These are phyloP conservation scores for Hirtodrosophila confusa DNA, from an alignment of 2,888 invertebrate species.

Conservation along the genomic window DNA sequence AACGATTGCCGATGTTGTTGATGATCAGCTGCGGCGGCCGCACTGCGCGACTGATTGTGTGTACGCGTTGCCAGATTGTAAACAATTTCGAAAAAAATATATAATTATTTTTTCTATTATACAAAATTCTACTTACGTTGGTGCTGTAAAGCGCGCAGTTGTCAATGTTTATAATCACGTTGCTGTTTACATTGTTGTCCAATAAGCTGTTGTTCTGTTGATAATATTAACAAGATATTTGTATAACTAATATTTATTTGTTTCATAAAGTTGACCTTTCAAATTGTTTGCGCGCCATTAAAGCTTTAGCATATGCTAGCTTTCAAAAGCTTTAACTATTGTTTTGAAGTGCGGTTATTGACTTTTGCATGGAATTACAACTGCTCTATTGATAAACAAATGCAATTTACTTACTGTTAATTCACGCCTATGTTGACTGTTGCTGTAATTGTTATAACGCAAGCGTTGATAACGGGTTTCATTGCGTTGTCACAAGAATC, in stretches of 20 bases:
- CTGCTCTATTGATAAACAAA: not conserved
- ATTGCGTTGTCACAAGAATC: slow-evolving; percentile 74
- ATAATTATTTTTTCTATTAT: not conserved
- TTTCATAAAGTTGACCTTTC: not conserved
- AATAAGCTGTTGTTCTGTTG: slow-evolving; percentile 59
- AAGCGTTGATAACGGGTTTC: slow-evolving; percentile 70
- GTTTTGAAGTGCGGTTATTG: slow-evolving; percentile 21
- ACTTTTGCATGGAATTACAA: slow-evolving; percentile 16
- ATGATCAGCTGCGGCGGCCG: slow-evolving; percentile 48
- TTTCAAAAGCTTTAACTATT: slow-evolving; percentile 21
- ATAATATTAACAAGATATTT: not conserved
- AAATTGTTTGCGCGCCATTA: slow-evolving; percentile 12
- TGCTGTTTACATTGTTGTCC: slow-evolving; percentile 66
- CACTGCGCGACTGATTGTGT: slow-evolving; percentile 31
- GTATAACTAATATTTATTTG: not conserved
- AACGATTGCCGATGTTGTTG: slow-evolving; percentile 49
- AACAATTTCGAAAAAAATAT: not conserved
- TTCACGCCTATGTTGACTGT: slow-evolving; percentile 49
- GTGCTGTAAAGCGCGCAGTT: slow-evolving; percentile 62
- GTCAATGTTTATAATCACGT: slow-evolving; percentile 70
- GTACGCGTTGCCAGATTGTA: slow-evolving; percentile 46
- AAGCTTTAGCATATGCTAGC: slow-evolving; percentile 13
- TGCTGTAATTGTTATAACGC: slow-evolving; percentile 63
- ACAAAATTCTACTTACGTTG: slow-evolving; percentile 43
- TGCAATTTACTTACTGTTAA: slow-evolving; percentile 49